Conservation (phyloP, 1,140 invertebrate genomes). For the Drosophila sproati region DNA sequence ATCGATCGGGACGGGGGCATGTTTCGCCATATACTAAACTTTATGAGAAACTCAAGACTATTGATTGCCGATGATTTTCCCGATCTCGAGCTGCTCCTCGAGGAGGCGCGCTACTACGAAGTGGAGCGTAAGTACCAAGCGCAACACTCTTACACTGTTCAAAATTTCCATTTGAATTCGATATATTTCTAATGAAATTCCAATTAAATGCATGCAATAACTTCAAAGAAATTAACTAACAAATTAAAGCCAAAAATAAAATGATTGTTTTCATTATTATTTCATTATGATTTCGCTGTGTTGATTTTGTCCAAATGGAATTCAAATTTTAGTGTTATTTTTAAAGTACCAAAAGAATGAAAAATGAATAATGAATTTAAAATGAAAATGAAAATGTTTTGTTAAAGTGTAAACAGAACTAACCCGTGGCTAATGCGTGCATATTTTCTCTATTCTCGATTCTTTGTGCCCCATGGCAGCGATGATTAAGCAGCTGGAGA, state of each 20-base stretch:
- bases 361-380: no score
- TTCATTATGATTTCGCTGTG: no score
- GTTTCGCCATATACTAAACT: constrained; percentile 98
- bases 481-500: constrained; percentile 91
- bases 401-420: not conserved
- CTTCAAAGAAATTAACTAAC: no score
- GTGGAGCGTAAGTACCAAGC: constrained; percentile 90
- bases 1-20: constrained; percentile 98
- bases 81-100: constrained; percentile 95
- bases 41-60: constrained; percentile 95
- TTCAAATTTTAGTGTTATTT: no score
- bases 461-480: constrained; percentile 85
- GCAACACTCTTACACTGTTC: no score
- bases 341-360: no score
- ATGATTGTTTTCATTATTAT: no score
- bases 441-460: not conserved
- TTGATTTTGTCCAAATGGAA: no score
- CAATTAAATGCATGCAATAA: no score
- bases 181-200: no score
- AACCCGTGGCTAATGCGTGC: constrained; percentile 37
- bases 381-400: constrained; percentile 11
- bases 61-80: constrained; percentile 94
- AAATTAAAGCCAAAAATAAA: no score
- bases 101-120: constrained; percentile 97
- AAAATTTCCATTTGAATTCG: no score